phyloP scores from a whole-genome alignment of 2,797 vertebrate genomes.

The Urophycis tenuis region DNA sequence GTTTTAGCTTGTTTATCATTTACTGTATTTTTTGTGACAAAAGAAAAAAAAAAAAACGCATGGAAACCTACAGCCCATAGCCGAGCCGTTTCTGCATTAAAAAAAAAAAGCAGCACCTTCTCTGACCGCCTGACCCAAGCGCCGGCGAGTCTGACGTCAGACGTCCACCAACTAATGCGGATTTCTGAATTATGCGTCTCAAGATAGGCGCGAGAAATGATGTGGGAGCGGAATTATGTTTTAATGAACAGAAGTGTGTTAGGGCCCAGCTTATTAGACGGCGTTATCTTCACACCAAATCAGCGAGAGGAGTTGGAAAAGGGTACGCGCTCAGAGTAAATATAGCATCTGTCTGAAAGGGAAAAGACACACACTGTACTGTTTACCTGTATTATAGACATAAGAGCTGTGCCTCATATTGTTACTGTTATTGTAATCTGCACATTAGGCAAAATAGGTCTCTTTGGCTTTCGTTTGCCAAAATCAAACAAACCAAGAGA shows the following conservation, averaged over 20 bases:
- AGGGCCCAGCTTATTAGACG: conserved; percentile 18
- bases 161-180: background rate
- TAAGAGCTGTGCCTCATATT: conserved; percentile 43
- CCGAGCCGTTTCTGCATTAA: background rate
- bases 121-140: background rate
- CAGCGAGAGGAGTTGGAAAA: conserved; percentile 21
- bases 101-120: background rate
- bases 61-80: too few species aligned
- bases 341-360: background rate
- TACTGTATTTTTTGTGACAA: background rate
- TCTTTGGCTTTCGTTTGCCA: conserved; percentile 32
- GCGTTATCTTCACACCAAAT: conserved; percentile 12
- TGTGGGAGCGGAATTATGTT: conserved; percentile 22
- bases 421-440: conserved; percentile 40
- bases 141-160: background rate
- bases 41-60: too few species aligned
- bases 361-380: conserved; percentile 1
- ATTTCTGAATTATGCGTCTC: background rate
- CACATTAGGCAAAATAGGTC: conserved; percentile 55
- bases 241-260: conserved; percentile 34
- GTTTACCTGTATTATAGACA: conserved; percentile 51
- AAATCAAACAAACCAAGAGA: conserved; percentile 47
- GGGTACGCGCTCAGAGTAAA: background rate
- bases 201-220: background rate
- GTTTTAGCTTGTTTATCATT: background rate